phyloP scores from a whole-genome alignment of 2,797 vertebrate genomes.

The Allobates femoralis region DNA sequence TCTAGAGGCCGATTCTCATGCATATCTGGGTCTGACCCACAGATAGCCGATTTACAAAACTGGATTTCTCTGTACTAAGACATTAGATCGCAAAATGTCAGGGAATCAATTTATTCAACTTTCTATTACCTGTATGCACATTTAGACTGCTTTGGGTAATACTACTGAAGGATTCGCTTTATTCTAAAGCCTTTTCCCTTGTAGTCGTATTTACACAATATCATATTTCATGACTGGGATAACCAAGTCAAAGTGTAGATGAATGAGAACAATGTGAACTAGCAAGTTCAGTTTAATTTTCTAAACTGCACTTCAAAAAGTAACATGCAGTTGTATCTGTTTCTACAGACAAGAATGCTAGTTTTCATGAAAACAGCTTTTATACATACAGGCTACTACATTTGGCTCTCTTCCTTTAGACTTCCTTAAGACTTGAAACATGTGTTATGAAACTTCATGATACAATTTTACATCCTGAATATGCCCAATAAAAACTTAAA shows the following conservation, averaged over 20 bases:
- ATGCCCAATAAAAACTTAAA: neutral
- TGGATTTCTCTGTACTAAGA: too few species aligned
- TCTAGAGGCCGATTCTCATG: too few species aligned
- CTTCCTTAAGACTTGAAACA: neutral
- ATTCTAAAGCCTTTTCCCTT: neutral
- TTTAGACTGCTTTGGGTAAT: too few species aligned
- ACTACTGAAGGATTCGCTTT: too few species aligned
- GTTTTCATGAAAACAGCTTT: neutral
- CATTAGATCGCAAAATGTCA: too few species aligned
- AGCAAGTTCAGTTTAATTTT: neutral
- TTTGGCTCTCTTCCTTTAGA: neutral
- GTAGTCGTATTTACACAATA: neutral
- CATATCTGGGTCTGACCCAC: too few species aligned
- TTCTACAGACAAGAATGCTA: neutral
- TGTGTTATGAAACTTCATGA: neutral
- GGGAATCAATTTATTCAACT: too few species aligned
- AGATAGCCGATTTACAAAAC: too few species aligned
- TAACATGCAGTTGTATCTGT: neutral
- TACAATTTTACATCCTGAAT: neutral
- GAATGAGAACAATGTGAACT: neutral
- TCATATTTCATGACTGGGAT: neutral
- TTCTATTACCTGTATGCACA: too few species aligned
- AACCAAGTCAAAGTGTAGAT: neutral
- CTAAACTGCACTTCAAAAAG: neutral
- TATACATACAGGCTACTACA: neutral